Base-by-base conservation (phyloP, 2,113 vertebrate genomes). In the Bufo gargarizans region DNA sequence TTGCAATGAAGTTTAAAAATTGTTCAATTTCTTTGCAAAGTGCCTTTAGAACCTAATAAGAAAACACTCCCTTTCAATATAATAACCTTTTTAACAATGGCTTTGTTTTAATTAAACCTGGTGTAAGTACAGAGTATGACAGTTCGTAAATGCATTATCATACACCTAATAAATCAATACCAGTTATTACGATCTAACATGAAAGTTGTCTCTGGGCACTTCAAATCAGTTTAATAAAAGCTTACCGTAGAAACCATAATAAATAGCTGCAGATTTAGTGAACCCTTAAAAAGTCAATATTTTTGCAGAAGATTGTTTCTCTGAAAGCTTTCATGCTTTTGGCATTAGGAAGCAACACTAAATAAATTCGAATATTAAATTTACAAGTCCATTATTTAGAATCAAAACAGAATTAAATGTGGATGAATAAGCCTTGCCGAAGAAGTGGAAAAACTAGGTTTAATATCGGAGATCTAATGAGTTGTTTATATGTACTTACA, bases 401-500 rank as follows among this genome's bases (percentile, higher is more conserved):
- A 63, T 61, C 58, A 63, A 81, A 17, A 81, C 22, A 47, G 19
- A 81, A 61, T 61, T 81, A 45, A 81, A 61, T 81, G 33, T 16
- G 56, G 79, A 47, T 45, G 56, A 81, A 61, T 61, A 81, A 81
- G 55, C 11, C 10, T 10, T 11, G 81, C 20, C 17, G 20, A 22
- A 12, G 19, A 83, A 67, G 22, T 45, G 22, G 83, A 47, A 85
- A 85, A 74, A 43, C 71, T 16, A 77, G 7, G 22, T 58, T 10
- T 77, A 17, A 77, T 65, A 59, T 76, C 20, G 72, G 84, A 63
- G 16, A 77, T 63, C 19, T 59, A 77, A 77, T 86, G 71, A 77
- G 77, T 45, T 50, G 17, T 86, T 85, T 86, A 77, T 77, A 77
- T 77, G 56, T 86, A 77, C 22, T 86, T 86, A 63, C 74, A 77